phyloP scores from a whole-genome alignment of 1,140 invertebrate species.

The Stegodyphus dumicola region DNA sequence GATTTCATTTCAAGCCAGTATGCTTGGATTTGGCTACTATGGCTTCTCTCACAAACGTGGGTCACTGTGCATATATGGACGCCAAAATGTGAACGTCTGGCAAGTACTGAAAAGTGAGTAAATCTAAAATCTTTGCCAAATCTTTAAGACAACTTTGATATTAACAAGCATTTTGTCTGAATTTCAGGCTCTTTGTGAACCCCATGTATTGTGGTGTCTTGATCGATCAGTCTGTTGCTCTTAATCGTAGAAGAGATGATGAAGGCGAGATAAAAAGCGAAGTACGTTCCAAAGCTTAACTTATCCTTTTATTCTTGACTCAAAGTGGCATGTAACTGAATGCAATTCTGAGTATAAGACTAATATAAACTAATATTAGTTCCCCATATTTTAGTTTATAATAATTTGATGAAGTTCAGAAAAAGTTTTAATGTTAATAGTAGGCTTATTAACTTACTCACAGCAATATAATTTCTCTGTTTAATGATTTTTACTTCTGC shows the following conservation, averaged over 20 bases:
- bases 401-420: neutral
- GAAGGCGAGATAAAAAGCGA: slow-evolving; percentile 68
- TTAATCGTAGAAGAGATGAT: slow-evolving; percentile 73
- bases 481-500: too few species aligned
- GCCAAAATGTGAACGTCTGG: slow-evolving; percentile 71
- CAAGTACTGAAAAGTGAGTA: slow-evolving; percentile 70
- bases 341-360: too few species aligned
- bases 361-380: neutral
- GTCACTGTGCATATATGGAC: slow-evolving; percentile 73
- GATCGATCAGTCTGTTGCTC: slow-evolving; percentile 72
- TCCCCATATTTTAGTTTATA: neutral
- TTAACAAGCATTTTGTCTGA: neutral
- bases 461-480: too few species aligned
- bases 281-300: slow-evolving; percentile 60
- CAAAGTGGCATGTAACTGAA: too few species aligned
- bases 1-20: slow-evolving; percentile 63
- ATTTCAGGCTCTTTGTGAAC: slow-evolving; percentile 71
- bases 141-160: too few species aligned
- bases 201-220: slow-evolving; percentile 72
- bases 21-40: slow-evolving; percentile 68
- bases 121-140: neutral
- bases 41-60: slow-evolving; percentile 71
- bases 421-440: too few species aligned
- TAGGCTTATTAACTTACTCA: too few species aligned
- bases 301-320: too few species aligned